Percentiles rank a stretch among this genome's conserved stretches.
Evolutionary conservation across 2,797 vertebrate species (phyloP).

Genomic region (Pseudocheirus occidentalis): DNA sequence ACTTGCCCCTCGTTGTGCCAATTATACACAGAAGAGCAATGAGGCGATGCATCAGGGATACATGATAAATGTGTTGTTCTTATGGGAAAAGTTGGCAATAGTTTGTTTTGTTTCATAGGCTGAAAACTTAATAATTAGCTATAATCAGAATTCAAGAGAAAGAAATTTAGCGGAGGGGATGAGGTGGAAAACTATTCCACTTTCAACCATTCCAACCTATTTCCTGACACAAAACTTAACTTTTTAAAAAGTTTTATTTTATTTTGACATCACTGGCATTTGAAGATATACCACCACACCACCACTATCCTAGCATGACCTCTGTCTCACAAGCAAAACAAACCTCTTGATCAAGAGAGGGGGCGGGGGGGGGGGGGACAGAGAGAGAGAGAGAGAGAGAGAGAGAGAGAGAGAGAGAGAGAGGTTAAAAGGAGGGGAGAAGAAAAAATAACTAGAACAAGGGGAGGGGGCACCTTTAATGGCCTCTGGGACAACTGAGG

Average conservation of each 20-base stretch:
- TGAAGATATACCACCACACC: too few species aligned
- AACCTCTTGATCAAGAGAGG: too few species aligned
- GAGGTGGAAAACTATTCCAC: background rate
- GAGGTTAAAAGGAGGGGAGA: too few species aligned
- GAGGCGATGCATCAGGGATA: background rate
- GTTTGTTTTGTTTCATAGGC: background rate
- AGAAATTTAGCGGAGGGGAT: background rate
- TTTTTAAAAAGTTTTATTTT: background rate
- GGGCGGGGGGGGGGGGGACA: too few species aligned
- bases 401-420: too few species aligned
- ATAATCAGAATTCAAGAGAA: background rate
- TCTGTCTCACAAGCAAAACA: too few species aligned
- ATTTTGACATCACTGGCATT: too few species aligned
- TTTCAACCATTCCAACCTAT: background rate
- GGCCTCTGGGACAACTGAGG: too few species aligned
- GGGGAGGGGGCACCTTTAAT: too few species aligned
- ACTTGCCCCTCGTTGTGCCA: background rate
- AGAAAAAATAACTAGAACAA: too few species aligned
- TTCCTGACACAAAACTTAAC: background rate
- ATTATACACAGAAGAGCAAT: background rate
- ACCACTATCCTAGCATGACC: too few species aligned
- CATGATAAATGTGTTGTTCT: background rate
- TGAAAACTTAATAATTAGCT: background rate
- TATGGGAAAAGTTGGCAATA: background rate
- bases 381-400: too few species aligned